phyloP scores from a whole-genome alignment of 2,113 vertebrate genomes.

The Hemiprocne comata region DNA sequence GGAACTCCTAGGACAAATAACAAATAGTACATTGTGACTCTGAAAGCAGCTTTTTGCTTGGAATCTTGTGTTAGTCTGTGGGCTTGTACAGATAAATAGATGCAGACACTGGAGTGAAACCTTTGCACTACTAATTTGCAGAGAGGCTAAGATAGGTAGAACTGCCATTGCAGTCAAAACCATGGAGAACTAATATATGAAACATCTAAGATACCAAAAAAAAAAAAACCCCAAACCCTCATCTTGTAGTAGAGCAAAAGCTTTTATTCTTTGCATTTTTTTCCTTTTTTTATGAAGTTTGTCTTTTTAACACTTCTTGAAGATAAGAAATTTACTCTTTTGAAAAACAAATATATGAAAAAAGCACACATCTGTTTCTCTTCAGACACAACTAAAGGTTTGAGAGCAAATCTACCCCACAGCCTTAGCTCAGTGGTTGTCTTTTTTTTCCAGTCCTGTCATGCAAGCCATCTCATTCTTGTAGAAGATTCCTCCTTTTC shows the following conservation, averaged over 20 bases:
- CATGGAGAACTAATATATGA: neutral
- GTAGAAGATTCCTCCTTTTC: neutral
- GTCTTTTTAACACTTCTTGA: neutral
- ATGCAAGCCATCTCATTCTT: rapidly evolving
- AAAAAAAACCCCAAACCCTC: neutral
- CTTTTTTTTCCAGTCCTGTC: neutral
- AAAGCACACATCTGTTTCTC: no score
- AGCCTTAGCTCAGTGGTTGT: neutral
- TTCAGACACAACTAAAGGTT: neutral
- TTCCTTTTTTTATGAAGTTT: neutral
- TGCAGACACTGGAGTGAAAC: neutral
- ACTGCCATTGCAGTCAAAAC: neutral
- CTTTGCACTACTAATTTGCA: neutral
- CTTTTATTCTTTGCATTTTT: neutral
- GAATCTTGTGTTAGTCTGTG: neutral
- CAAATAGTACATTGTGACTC: neutral
- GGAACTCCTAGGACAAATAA: neutral
- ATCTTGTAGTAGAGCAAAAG: neutral
- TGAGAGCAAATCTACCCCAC: neutral
- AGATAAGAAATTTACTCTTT: neutral
- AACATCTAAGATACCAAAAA: neutral
- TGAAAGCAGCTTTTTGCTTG: neutral
- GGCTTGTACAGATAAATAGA: neutral
- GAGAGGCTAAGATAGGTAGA: neutral
- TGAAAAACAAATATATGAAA: neutral